phyloP scores from a whole-genome alignment of 2,113 vertebrate species.

The Motacilla alba region DNA sequence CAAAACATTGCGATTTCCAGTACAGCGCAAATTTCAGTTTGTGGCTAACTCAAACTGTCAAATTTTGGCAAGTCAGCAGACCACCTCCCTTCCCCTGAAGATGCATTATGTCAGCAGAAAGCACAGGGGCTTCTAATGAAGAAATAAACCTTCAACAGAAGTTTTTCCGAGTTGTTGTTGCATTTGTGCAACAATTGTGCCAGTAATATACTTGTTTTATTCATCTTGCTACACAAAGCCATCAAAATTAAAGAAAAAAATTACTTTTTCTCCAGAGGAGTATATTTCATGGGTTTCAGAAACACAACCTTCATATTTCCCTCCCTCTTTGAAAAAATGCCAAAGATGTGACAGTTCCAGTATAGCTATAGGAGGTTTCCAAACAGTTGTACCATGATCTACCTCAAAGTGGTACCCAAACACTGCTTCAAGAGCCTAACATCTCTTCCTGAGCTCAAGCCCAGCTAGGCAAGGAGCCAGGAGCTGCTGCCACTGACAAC shows the following conservation, averaged over 20 bases:
- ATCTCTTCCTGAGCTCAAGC: neutral
- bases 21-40: neutral
- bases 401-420: conserved; percentile 36
- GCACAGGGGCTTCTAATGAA: neutral
- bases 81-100: neutral
- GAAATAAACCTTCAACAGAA: neutral
- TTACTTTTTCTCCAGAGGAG: neutral
- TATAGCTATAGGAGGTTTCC: neutral
- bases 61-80: neutral
- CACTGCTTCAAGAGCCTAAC: neutral
- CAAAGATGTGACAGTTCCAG: neutral
- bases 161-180: neutral
- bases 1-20: neutral
- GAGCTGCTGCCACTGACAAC: neutral
- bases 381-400: neutral
- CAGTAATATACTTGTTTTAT: neutral
- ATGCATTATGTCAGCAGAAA: neutral
- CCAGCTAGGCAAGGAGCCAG: neutral
- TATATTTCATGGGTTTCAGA: neutral
- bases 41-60: neutral
- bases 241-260: neutral
- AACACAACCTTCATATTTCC: neutral
- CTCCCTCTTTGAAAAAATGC: neutral
- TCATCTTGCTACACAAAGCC: neutral
- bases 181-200: neutral